A percentile compares a stretch with the other conserved stretches of the same genome.
Evolutionary conservation across 2,888 invertebrate genomes (phyloP).

Genomic region (Rambutsinella grinnellia): DNA sequence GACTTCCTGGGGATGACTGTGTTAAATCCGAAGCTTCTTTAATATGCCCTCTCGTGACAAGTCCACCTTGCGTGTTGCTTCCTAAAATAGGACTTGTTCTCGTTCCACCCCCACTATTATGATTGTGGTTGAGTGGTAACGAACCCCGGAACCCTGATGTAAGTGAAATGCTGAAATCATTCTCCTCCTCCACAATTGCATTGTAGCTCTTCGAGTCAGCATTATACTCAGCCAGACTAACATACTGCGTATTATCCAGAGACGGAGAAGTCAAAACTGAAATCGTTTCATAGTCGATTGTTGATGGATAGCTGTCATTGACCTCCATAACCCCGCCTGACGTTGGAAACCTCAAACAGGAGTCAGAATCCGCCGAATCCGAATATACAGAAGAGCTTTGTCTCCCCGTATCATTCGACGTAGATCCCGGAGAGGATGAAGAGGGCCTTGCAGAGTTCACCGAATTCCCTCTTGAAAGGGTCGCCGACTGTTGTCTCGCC

Average conservation of each 20-base stretch:
- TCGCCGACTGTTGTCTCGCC: slow-evolving; percentile 9
- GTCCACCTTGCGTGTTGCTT: slow-evolving; percentile 6
- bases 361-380: slow-evolving; percentile 41
- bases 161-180: slow-evolving; percentile 54
- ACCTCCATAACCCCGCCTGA: slow-evolving; percentile 1
- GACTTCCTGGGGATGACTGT: slow-evolving; percentile 6
- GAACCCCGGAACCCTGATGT: too few species aligned
- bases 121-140: too few species aligned
- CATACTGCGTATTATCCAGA: slow-evolving; percentile 12
- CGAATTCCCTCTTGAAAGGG: slow-evolving; percentile 15
- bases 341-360: slow-evolving; percentile 30
- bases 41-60: slow-evolving; percentile 44
- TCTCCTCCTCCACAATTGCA: slow-evolving; percentile 44
- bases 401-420: slow-evolving; percentile 28
- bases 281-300: slow-evolving; percentile 51
- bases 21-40: slow-evolving; percentile 37
- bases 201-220: slow-evolving; percentile 46
- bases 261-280: slow-evolving; percentile 35
- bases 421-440: slow-evolving; percentile 26
- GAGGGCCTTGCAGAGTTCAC: slow-evolving; percentile 23
- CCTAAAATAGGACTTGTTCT: background rate
- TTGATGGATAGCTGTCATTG: slow-evolving; percentile 24
- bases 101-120: too few species aligned
- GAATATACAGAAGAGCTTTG: slow-evolving; percentile 38
- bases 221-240: slow-evolving; percentile 15